Evolutionary conservation across 2,113 vertebrate species (phyloP).

Genomic region (Plotosus lineatus): DNA sequence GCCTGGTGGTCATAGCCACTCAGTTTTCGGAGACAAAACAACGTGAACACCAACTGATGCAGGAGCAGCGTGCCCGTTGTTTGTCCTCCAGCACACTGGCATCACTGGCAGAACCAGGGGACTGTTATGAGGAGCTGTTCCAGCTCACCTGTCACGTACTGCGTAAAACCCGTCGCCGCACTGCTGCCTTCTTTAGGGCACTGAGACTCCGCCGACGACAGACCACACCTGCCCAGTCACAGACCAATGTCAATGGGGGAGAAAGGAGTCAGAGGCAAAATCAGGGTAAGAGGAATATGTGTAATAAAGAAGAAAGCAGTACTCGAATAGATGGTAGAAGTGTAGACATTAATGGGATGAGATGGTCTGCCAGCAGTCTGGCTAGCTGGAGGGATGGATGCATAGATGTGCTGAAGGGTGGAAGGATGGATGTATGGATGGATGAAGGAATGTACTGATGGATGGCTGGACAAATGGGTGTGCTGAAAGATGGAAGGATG

Average conservation of each 20-base stretch:
- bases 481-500: background rate
- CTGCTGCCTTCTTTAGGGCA: slow-evolving; percentile 76
- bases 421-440: background rate
- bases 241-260: slow-evolving; percentile 63
- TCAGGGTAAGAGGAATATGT: slow-evolving; percentile 17
- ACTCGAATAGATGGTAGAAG: background rate
- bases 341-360: background rate
- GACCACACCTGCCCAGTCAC: background rate
- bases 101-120: slow-evolving; percentile 87
- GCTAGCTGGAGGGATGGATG: background rate
- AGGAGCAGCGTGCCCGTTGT: slow-evolving; percentile 88
- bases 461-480: background rate
- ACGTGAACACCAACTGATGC: slow-evolving; percentile 96
- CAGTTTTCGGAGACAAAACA: slow-evolving; percentile 99
- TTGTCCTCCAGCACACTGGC: slow-evolving; percentile 91
- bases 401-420: background rate
- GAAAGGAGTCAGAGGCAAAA: slow-evolving; percentile 21
- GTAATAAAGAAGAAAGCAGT: background rate
- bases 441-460: background rate
- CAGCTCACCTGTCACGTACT: slow-evolving; percentile 90
- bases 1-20: slow-evolving; percentile 96
- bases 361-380: no score
- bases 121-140: slow-evolving; percentile 96
- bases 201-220: slow-evolving; percentile 64
- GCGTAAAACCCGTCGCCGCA: slow-evolving; percentile 84